Evolutionary conservation across 2,888 invertebrate genomes (phyloP).

Genomic region (Craniophora ligustri): DNA sequence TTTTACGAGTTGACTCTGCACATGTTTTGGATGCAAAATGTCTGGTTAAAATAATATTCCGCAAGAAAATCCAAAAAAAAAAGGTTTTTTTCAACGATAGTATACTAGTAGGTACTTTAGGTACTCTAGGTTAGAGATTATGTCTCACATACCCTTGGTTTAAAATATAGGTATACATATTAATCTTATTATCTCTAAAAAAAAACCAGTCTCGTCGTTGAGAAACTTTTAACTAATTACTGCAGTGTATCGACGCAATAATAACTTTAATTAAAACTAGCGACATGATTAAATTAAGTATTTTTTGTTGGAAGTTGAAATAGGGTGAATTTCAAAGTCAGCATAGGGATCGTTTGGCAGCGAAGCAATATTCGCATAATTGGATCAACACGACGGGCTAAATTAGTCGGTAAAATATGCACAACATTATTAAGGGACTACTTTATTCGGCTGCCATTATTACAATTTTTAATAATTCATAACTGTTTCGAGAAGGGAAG

Average conservation of each 20-base stretch:
- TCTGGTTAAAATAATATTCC: too few relatives aligned
- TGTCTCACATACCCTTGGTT: too few relatives aligned
- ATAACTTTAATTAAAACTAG: background rate
- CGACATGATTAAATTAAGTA: background rate
- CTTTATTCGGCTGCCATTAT: slow-evolving; percentile 66
- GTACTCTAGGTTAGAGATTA: too few relatives aligned
- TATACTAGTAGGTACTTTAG: too few relatives aligned
- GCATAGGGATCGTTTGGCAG: slow-evolving; percentile 51
- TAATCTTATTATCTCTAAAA: too few relatives aligned
- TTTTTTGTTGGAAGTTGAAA: slow-evolving; percentile 50
- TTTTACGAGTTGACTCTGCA: too few relatives aligned
- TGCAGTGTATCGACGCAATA: background rate
- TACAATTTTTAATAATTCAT: slow-evolving; percentile 72
- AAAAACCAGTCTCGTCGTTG: background rate
- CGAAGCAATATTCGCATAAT: slow-evolving; percentile 69
- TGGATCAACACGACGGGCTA: slow-evolving; percentile 72
- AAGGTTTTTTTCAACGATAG: too few relatives aligned
- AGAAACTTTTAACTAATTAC: slow-evolving; percentile 1
- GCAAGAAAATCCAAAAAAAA: too few relatives aligned
- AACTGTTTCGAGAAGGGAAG: slow-evolving; percentile 40
- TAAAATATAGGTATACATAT: too few relatives aligned
- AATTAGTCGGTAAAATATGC: slow-evolving; percentile 83
- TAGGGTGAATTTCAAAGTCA: slow-evolving; percentile 70
- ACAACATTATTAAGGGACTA: slow-evolving; percentile 70
- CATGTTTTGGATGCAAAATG: too few relatives aligned